Evolutionary conservation across 2,797 vertebrate genomes (phyloP).

Genomic region (Pseudotriccus pelzelni): DNA sequence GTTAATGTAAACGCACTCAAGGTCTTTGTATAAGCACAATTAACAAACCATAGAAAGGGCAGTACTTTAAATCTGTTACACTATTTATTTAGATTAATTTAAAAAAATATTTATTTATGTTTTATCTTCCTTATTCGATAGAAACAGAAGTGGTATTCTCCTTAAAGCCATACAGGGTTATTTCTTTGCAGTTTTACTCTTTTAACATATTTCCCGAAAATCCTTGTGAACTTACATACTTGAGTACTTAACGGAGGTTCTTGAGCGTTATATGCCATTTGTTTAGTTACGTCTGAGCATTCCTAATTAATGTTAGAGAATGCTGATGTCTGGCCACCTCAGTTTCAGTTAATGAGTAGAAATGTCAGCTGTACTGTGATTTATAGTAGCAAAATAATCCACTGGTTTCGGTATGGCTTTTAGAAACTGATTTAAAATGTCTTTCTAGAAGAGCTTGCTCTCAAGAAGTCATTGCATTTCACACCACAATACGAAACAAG

Average conservation of each 20-base stretch:
- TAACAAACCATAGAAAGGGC: background rate
- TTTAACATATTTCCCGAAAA: background rate
- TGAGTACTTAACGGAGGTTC: background rate
- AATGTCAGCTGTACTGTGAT: background rate
- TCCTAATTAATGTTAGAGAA: background rate
- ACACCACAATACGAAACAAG: background rate
- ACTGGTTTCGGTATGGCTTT: background rate
- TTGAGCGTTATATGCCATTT: background rate
- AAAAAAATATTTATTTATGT: background rate
- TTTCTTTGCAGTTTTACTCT: background rate
- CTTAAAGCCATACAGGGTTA: background rate
- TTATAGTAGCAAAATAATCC: background rate
- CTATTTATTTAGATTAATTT: background rate
- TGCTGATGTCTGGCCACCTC: background rate
- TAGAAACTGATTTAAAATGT: background rate
- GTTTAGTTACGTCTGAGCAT: background rate
- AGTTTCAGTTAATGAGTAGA: background rate
- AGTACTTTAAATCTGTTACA: background rate
- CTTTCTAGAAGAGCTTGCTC: background rate
- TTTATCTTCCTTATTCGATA: background rate
- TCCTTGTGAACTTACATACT: background rate
- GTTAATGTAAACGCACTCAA: background rate
- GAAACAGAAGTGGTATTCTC: background rate
- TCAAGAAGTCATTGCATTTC: background rate
- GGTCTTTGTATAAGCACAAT: background rate